These are phyloP conservation scores for Lepidurus packardi DNA, from an alignment of 1,140 invertebrate species.

Conservation along the genomic window DNA sequence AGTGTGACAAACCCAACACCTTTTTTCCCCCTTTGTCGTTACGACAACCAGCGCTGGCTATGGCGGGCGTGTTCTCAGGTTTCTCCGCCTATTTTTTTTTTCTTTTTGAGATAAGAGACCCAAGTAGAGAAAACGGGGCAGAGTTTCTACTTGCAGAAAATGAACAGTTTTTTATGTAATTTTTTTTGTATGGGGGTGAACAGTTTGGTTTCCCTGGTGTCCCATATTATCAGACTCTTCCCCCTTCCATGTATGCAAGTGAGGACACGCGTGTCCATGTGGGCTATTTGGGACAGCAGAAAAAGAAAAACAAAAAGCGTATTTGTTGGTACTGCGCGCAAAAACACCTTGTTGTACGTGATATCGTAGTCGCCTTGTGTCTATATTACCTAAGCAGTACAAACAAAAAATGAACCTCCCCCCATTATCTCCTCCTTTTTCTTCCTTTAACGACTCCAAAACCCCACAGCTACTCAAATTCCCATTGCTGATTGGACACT, in stretches of 20 bases:
- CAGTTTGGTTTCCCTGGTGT: neutral
- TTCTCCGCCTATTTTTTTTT: constrained; percentile 9
- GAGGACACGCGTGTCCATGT: neutral
- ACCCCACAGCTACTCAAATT: neutral
- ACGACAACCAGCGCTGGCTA: constrained; percentile 4
- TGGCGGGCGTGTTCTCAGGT: constrained; percentile 9
- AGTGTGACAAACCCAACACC: neutral
- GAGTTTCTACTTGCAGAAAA: no score
- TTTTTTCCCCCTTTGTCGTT: neutral
- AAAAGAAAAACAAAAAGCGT: neutral
- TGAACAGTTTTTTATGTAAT: no score
- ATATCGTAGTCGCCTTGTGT: constrained; percentile 12
- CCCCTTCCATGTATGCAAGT: neutral
- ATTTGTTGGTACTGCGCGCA: constrained; percentile 5
- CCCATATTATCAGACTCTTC: neutral
- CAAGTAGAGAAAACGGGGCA: no score
- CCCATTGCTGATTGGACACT: constrained; percentile 9
- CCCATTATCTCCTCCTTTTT: neutral
- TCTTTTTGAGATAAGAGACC: neutral
- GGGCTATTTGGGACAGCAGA: neutral
- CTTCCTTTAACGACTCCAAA: neutral
- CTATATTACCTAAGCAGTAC: constrained; percentile 22
- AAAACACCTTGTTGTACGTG: constrained; percentile 21
- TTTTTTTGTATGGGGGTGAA: neutral
- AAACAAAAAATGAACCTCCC: neutral